These are phyloP conservation scores for Chrysopilus asiliformis DNA, from an alignment of 2,888 invertebrate genomes.

Conservation along the genomic window DNA sequence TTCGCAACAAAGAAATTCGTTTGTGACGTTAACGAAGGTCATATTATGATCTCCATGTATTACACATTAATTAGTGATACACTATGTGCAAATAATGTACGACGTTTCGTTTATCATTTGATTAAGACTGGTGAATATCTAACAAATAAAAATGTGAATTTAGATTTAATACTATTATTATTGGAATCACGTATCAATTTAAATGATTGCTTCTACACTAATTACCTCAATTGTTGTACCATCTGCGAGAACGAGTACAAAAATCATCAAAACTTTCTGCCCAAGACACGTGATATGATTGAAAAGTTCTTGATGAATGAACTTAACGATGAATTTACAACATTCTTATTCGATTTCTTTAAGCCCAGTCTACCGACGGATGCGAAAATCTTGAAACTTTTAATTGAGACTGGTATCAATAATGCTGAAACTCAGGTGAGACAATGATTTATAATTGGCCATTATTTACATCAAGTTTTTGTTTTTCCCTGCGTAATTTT, in stretches of 20 bases:
- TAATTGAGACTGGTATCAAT: slow-evolving; percentile 62
- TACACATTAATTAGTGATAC: slow-evolving; percentile 58
- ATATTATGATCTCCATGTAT: slow-evolving; percentile 75
- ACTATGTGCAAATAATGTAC: slow-evolving; percentile 58
- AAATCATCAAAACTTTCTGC: slow-evolving; percentile 30
- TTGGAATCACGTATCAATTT: slow-evolving; percentile 33
- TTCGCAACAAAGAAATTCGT: slow-evolving; percentile 92
- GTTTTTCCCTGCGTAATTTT: too few species aligned
- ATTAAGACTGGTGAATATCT: slow-evolving; percentile 53
- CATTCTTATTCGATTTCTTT: slow-evolving; percentile 39
- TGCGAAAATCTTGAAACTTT: slow-evolving; percentile 52
- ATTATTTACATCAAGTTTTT: too few species aligned
- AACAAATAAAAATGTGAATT: slow-evolving; percentile 27
- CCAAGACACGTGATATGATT: slow-evolving; percentile 32
- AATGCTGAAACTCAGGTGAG: slow-evolving; percentile 32
- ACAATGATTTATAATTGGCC: too few species aligned
- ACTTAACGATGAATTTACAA: slow-evolving; percentile 31
- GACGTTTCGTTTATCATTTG: slow-evolving; percentile 57
- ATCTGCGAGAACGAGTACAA: slow-evolving; percentile 34
- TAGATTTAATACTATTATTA: slow-evolving; percentile 33
- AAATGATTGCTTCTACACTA: slow-evolving; percentile 36
- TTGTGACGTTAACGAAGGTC: slow-evolving; percentile 76
- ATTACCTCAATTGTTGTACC: slow-evolving; percentile 38
- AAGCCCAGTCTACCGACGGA: slow-evolving; percentile 53
- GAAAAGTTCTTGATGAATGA: slow-evolving; percentile 35